Percentiles rank a stretch among this genome's conserved stretches.
phyloP scores from a whole-genome alignment of 2,797 vertebrate genomes.

The Melanotaenia parkinsoni region DNA sequence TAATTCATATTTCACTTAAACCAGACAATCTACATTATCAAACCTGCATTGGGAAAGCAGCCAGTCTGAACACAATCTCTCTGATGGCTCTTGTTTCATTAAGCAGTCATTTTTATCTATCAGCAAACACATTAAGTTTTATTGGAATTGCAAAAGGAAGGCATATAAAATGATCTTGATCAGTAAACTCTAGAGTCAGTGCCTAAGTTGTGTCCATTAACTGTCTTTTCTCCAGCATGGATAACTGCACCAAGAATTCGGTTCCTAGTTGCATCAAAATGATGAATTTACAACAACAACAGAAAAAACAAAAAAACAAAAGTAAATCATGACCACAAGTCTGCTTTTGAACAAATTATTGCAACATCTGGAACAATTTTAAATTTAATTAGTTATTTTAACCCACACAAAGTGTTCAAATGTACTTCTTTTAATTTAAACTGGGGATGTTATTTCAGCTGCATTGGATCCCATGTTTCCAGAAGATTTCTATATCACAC shows the following conservation, averaged over 20 bases:
- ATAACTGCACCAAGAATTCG: constrained; percentile 20
- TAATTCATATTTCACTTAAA: constrained; percentile 52
- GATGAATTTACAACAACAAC: not conserved
- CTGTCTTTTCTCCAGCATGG: constrained; percentile 31
- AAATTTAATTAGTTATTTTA: not conserved
- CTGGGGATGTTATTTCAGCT: constrained; percentile 47
- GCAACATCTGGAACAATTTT: not conserved
- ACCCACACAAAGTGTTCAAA: not conserved
- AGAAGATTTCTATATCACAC: constrained; percentile 32
- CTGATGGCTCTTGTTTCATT: constrained; percentile 43
- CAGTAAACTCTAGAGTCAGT: constrained; percentile 29
- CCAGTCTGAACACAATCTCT: constrained; percentile 54
- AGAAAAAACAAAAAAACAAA: not conserved
- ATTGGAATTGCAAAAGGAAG: constrained; percentile 28
- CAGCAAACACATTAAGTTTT: constrained; percentile 35
- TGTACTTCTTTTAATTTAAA: not conserved
- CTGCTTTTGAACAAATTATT: not conserved
- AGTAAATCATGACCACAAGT: not conserved
- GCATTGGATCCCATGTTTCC: constrained; percentile 77
- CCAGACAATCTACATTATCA: constrained; percentile 39
- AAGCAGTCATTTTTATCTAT: constrained; percentile 48
- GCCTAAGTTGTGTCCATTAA: constrained; percentile 9
- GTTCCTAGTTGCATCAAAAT: not conserved
- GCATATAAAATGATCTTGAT: constrained; percentile 38
- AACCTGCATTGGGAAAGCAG: constrained; percentile 39